A percentile compares a stretch with the other conserved stretches of the same genome.
Conservation (phyloP, 1,140 invertebrate genomes). For the Drosophila insularis region DNA sequence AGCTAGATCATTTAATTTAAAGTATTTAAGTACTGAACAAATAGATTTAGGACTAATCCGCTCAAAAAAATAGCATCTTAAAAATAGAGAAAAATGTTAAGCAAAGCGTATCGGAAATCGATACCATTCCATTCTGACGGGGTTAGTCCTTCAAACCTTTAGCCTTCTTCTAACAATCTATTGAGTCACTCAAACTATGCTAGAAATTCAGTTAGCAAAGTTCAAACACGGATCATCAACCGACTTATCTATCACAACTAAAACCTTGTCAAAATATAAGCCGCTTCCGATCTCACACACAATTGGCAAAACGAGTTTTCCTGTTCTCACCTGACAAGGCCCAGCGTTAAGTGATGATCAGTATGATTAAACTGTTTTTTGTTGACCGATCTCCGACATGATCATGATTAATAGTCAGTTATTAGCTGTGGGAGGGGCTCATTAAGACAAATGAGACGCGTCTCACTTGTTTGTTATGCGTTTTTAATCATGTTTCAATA, state of each 20-base stretch:
- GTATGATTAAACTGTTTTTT: conserved; percentile 4
- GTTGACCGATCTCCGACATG: conserved; percentile 29
- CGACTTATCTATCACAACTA: neutral
- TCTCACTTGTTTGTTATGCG: conserved; percentile 67
- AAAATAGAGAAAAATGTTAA: too few species aligned
- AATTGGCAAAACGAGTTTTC: conserved; percentile 12
- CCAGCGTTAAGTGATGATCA: conserved; percentile 22
- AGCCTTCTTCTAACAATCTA: too few species aligned
- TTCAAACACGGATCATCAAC: neutral
- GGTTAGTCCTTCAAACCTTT: conserved; percentile 8
- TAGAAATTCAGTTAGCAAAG: neutral
- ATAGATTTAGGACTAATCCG: too few species aligned
- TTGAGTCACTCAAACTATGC: too few species aligned
- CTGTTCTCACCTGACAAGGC: conserved; percentile 21
- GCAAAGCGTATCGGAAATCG: too few species aligned
- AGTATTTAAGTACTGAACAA: too few species aligned
- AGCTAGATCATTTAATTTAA: too few species aligned
- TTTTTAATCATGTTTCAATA: conserved; percentile 71
- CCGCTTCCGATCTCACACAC: conserved; percentile 48
- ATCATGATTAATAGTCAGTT: conserved; percentile 58
- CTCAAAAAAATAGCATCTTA: too few species aligned
- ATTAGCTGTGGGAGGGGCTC: conserved; percentile 55
- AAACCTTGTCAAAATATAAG: conserved; percentile 5
- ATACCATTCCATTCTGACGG: too few species aligned
- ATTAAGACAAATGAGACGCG: conserved; percentile 61